Percentiles rank a stretch among this genome's conserved stretches.
Conservation (phyloP, 2,888 invertebrate genomes). For the Tanypteryx hageni region DNA sequence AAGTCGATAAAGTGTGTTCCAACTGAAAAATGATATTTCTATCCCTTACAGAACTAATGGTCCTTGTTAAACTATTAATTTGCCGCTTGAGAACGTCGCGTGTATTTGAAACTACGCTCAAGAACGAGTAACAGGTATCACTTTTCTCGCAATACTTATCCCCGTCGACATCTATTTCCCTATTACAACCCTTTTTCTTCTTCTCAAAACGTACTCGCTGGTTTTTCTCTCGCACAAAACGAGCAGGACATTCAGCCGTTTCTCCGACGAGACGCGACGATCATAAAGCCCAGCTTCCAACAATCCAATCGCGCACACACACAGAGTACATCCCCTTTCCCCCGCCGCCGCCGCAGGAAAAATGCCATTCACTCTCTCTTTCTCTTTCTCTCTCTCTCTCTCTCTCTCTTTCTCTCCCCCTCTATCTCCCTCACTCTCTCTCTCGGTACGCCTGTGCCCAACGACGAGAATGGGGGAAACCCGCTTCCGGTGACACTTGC, state of each 20-base stretch:
- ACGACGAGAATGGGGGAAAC: background rate
- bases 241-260: slow-evolving; percentile 15
- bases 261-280: background rate
- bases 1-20: too few species aligned
- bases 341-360: background rate
- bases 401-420: too few species aligned
- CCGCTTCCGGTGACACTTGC: background rate
- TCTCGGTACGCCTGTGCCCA: background rate
- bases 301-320: background rate
- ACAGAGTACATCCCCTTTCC: background rate
- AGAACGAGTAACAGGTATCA: background rate
- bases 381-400: too few species aligned
- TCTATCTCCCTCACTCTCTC: too few species aligned
- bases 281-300: background rate
- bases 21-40: too few species aligned
- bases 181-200: background rate
- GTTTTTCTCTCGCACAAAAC: background rate
- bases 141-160: background rate
- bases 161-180: background rate
- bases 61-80: too few species aligned
- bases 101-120: background rate
- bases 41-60: too few species aligned
- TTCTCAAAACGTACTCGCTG: background rate
- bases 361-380: background rate
- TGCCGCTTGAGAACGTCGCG: background rate